Conservation (phyloP, 2,888 invertebrate genomes). For the Geophilus truncorum region DNA sequence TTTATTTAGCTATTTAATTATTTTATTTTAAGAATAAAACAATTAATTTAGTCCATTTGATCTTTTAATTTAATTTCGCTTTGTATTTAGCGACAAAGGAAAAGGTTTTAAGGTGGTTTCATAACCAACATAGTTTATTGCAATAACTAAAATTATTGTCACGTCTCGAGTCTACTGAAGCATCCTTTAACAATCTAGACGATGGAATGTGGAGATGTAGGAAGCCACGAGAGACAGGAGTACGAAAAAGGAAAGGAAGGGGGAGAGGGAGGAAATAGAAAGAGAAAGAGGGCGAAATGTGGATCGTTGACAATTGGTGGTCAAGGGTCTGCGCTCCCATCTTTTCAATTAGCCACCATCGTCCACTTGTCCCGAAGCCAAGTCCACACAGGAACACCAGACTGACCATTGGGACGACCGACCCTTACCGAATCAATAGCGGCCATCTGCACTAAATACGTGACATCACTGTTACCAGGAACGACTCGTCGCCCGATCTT, state of each 20-base stretch:
- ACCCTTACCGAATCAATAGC: conserved; percentile 14
- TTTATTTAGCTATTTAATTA: no score
- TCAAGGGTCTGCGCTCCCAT: conserved; percentile 25
- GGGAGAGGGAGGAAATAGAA: no score
- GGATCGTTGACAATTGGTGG: conserved; percentile 27
- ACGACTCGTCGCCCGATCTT: background rate
- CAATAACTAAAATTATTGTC: background rate
- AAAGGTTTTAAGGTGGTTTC: background rate
- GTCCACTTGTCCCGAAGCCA: conserved; percentile 22
- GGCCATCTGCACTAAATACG: conserved; percentile 6
- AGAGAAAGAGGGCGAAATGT: background rate
- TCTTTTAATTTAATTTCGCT: background rate
- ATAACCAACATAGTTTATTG: background rate
- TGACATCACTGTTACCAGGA: background rate
- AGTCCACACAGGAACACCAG: background rate
- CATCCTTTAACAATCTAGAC: background rate
- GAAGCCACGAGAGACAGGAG: background rate
- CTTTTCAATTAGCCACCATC: conserved; percentile 23
- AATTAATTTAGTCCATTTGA: no score
- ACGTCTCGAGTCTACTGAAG: background rate
- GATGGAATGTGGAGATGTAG: background rate
- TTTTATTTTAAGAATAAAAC: no score
- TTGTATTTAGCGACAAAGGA: background rate
- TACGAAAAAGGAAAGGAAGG: no score
- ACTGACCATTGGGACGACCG: conserved; percentile 17